Conservation (phyloP, 2,113 vertebrate genomes). For the Chunga burmeisteri region DNA sequence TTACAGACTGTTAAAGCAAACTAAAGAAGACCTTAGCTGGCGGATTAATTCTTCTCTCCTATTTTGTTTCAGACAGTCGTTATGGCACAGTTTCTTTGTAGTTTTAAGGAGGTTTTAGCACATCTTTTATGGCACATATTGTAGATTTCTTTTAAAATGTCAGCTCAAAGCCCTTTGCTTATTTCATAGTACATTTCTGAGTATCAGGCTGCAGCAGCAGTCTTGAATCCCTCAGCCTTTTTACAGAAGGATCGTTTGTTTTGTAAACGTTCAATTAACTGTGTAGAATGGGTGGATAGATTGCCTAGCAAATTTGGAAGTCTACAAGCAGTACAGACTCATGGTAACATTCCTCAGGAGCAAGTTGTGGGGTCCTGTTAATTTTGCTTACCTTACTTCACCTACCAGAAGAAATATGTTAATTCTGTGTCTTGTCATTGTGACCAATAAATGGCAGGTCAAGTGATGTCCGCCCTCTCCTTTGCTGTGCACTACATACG, state of each 20-base stretch:
- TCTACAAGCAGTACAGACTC: neutral
- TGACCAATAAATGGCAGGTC: neutral
- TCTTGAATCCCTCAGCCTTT: neutral
- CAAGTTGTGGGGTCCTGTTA: neutral
- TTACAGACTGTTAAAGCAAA: slow-evolving; percentile 32
- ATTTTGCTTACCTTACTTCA: neutral
- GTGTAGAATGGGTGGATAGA: neutral
- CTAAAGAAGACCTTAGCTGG: neutral
- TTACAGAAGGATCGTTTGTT: neutral
- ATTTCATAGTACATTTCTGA: neutral
- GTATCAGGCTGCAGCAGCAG: neutral
- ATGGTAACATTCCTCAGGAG: neutral
- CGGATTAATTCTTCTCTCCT: slow-evolving; percentile 23
- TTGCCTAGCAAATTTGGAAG: neutral
- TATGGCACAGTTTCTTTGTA: neutral
- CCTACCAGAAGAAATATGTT: neutral
- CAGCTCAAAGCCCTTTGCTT: neutral
- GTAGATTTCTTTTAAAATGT: neutral
- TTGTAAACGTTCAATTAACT: slow-evolving; percentile 3
- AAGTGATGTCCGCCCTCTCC: neutral
- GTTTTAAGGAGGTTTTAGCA: neutral
- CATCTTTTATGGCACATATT: neutral
- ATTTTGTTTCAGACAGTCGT: neutral
- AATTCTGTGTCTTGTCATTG: neutral
- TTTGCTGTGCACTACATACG: accelerated